Conservation (phyloP, 92 coral and sea anemone genomes). For the Anthopleura xanthogrammica region DNA sequence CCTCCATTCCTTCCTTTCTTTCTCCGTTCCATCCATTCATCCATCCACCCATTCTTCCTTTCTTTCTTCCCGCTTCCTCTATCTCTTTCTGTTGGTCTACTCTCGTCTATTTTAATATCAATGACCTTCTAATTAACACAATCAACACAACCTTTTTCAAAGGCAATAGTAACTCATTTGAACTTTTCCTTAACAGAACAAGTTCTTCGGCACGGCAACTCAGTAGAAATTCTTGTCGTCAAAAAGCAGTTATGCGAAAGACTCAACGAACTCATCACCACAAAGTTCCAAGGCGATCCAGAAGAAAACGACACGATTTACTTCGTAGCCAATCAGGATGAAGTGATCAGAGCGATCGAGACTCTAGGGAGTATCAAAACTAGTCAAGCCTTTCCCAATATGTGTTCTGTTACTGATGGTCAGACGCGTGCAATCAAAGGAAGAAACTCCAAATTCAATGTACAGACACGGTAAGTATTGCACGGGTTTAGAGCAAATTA, state of each 20-base stretch:
- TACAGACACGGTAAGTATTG: slow-evolving; percentile 81
- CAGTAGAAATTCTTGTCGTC: slow-evolving; percentile 95
- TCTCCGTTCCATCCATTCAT: too few species aligned
- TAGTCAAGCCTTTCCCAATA: slow-evolving; percentile 89
- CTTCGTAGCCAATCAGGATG: slow-evolving; percentile 95
- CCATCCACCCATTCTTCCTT: too few species aligned
- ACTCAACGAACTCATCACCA: slow-evolving; percentile 79
- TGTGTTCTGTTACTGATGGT: slow-evolving; percentile 85
- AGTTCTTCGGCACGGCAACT: slow-evolving; percentile 92
- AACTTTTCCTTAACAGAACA: slow-evolving; percentile 59
- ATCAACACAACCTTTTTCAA: not conserved
- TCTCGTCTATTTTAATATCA: not conserved
- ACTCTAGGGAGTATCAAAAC: slow-evolving; percentile 90
- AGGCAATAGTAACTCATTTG: not conserved
- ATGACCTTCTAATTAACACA: too few species aligned
- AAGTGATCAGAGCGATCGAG: slow-evolving; percentile 87
- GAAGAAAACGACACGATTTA: slow-evolving; percentile 96
- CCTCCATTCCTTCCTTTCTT: too few species aligned
- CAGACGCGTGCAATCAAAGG: slow-evolving; percentile 84
- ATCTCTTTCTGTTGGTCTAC: not conserved
- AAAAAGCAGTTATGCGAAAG: slow-evolving; percentile 93
- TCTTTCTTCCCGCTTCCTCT: too few species aligned
- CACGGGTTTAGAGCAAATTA: too few species aligned
- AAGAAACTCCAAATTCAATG: slow-evolving; percentile 77
- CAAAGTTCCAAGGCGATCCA: slow-evolving; percentile 92